Evolutionary conservation across 2,113 vertebrate species (phyloP), one percentile per base, ranked within the genome.

Genomic region (Carollia perspicillata): DNA sequence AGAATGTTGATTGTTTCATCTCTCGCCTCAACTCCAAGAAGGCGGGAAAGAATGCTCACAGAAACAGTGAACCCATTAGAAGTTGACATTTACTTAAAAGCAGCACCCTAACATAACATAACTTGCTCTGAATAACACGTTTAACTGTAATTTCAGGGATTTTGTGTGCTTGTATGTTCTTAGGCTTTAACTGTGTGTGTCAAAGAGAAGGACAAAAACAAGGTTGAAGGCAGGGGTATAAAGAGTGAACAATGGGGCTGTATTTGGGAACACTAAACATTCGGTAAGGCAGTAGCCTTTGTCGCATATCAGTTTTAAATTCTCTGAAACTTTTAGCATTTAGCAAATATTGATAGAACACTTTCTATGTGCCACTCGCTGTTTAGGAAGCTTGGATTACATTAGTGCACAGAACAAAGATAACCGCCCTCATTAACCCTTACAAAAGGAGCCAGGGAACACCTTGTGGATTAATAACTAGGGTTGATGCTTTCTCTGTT

Each of bases 171-270:
- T 53, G 6, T 9, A 13, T 9, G 22, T n/a, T n/a, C 65, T 53
- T 55, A 8, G 42, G 42, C 40, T 86, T 84, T 49, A 47, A 44
- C 30, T 22, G 23, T 30, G 40, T 60, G 7, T 66, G 71, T n/a
- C 12, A 68, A 92, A 51, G 63, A 74, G 72, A 9, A 66, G 33
- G 63, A 65, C 51, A 22, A 13, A 95, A 90, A 49, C 55, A 47
- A 84, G 72, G 86, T 42, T 8, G 55, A 58, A n/a, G 49, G 68
- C 95, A 17, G 23, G 68, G 26, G 60, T 72, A 6, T 53, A 6
- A 28, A 47, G 53, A 37, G 2, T 68, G 91, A 96, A 97, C 97
- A 97, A 97, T 95, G 84, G 96, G 84, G 79, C 84, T 42, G n/a
- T n/a, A 4, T 88, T 60, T 44, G 79, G 69, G 58, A 74, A 58